These are phyloP conservation scores for Monoplex corrugatus DNA, from an alignment of 2,888 invertebrate genomes.

Conservation along the genomic window DNA sequence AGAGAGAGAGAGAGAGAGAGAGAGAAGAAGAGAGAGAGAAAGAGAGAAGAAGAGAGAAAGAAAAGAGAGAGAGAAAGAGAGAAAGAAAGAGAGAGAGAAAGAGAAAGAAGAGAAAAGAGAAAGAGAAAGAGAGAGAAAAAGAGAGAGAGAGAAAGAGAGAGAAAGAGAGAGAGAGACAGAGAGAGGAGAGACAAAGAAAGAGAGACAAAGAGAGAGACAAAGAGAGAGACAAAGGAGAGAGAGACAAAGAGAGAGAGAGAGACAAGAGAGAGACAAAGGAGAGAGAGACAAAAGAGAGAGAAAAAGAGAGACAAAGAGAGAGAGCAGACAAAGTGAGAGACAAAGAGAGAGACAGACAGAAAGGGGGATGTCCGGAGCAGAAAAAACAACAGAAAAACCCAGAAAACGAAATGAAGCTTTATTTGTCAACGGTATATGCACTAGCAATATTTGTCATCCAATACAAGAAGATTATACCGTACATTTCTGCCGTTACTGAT, in stretches of 20 bases:
- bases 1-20: slow-evolving; percentile 2
- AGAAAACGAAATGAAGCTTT: too few relatives aligned
- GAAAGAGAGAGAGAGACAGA: background rate
- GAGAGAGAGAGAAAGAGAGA: background rate
- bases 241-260: slow-evolving; percentile 10
- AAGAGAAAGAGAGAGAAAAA: background rate
- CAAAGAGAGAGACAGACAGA: too few relatives aligned
- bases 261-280: background rate
- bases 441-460: too few relatives aligned
- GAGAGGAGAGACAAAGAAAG: background rate
- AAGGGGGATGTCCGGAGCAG: too few relatives aligned
- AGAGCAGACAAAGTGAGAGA: too few relatives aligned
- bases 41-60: background rate
- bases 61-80: background rate
- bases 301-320: background rate
- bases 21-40: background rate
- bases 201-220: background rate
- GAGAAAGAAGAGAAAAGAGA: background rate
- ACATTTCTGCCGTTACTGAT: too few relatives aligned
- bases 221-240: background rate
- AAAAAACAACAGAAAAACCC: too few relatives aligned
- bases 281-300: background rate
- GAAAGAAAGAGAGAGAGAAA: background rate
- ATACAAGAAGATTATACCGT: too few relatives aligned
- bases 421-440: too few relatives aligned